Conservation (phyloP, 2,888 invertebrate species). For the Zele albiditarsus region DNA sequence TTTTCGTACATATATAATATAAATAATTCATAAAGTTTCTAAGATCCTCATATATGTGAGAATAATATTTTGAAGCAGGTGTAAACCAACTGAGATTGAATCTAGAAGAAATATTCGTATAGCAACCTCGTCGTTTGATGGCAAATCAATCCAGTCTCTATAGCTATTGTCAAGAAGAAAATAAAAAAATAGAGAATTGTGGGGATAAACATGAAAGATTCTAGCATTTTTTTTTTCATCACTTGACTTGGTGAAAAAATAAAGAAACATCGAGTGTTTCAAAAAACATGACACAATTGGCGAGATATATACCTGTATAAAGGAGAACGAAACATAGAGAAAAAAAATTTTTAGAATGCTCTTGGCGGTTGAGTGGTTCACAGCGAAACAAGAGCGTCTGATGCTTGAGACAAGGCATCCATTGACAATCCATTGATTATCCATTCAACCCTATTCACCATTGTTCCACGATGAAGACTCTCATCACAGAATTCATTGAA, state of each 20-base stretch:
- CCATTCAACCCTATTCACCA: background rate
- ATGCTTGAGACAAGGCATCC: constrained; percentile 18
- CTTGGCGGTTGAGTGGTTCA: background rate
- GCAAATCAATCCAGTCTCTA: too few species aligned
- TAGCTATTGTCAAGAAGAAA: background rate
- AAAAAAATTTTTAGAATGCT: constrained; percentile 19
- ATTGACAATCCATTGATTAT: constrained; percentile 17
- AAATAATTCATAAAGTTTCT: too few species aligned
- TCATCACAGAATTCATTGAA: background rate
- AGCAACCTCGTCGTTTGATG: too few species aligned
- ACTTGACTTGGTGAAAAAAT: too few species aligned
- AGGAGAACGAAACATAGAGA: background rate
- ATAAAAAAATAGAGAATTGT: too few species aligned
- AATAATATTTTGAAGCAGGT: too few species aligned
- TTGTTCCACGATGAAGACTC: constrained; percentile 1
- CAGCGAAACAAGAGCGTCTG: constrained; percentile 14
- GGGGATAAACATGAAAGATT: too few species aligned
- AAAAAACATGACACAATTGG: background rate
- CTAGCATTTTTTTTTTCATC: too few species aligned
- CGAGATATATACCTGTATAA: background rate
- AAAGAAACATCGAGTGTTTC: background rate
- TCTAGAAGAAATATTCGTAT: too few species aligned
- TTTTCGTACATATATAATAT: too few species aligned
- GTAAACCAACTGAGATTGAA: too few species aligned
- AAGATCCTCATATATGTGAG: too few species aligned